Conservation (phyloP, 2,113 vertebrate species). For the Catagonus wagneri region DNA sequence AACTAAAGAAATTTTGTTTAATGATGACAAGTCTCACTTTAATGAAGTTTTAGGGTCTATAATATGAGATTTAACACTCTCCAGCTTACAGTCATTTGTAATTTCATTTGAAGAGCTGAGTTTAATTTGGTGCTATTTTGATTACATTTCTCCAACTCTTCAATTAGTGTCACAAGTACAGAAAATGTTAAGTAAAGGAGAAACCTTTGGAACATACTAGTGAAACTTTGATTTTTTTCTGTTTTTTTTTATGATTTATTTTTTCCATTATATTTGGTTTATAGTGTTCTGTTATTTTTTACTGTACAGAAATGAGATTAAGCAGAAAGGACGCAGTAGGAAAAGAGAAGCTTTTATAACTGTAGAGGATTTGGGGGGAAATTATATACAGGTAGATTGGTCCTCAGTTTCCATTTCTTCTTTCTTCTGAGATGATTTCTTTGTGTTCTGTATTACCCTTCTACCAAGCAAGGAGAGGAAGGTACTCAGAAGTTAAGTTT, state of each 20-base stretch:
- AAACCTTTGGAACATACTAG: neutral
- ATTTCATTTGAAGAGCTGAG: neutral
- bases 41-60: neutral
- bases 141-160: neutral
- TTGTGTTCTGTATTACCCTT: neutral
- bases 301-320: conserved; percentile 15
- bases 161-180: conserved; percentile 23
- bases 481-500: neutral
- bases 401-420: neutral
- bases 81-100: neutral
- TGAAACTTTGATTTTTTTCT: neutral
- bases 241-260: neutral
- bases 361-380: neutral
- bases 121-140: neutral
- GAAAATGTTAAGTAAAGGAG: neutral
- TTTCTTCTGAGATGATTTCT: neutral
- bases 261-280: no score
- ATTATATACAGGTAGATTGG: neutral
- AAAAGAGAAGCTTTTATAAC: neutral
- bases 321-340: neutral
- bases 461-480: neutral
- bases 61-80: neutral
- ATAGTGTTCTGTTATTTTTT: no score
- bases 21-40: neutral
- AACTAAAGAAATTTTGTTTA: neutral